These are phyloP conservation scores for Myrmecophaga tridactyla DNA, from an alignment of 2,113 vertebrate genomes.

Conservation along the genomic window DNA sequence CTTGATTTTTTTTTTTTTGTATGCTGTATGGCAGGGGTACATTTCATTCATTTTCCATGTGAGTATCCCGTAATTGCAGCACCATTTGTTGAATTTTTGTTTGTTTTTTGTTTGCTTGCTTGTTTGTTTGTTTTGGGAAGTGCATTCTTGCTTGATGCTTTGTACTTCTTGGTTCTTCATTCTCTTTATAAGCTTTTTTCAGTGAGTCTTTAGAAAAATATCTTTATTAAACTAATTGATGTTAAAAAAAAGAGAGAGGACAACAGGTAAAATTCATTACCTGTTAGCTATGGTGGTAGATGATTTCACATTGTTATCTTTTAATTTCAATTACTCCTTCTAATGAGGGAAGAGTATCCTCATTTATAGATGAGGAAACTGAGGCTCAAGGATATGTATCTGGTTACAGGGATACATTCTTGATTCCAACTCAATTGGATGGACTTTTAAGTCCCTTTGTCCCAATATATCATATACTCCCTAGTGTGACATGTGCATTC, in stretches of 20 bases:
- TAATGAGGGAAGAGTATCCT: background rate
- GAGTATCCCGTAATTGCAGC: no score
- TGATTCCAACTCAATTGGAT: background rate
- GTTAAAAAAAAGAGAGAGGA: background rate
- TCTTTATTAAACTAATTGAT: constrained; percentile 3
- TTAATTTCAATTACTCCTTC: background rate
- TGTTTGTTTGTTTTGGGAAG: no score
- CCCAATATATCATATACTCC: background rate
- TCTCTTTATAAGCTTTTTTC: background rate
- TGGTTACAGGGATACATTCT: background rate
- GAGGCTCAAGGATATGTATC: background rate
- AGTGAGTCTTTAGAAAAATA: background rate
- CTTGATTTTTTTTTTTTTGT: no score
- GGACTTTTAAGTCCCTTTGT: background rate
- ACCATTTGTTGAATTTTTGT: no score
- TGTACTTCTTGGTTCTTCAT: background rate
- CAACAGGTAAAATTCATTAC: background rate
- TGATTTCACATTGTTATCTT: background rate
- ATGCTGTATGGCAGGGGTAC: no score
- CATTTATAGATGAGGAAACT: background rate
- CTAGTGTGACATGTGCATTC: no score
- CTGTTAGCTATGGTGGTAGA: background rate
- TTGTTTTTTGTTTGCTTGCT: no score
- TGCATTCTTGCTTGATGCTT: no score
- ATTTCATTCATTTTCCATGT: no score